phyloP scores from a whole-genome alignment of 2,888 invertebrate genomes.

The Metacarcinus magister region DNA sequence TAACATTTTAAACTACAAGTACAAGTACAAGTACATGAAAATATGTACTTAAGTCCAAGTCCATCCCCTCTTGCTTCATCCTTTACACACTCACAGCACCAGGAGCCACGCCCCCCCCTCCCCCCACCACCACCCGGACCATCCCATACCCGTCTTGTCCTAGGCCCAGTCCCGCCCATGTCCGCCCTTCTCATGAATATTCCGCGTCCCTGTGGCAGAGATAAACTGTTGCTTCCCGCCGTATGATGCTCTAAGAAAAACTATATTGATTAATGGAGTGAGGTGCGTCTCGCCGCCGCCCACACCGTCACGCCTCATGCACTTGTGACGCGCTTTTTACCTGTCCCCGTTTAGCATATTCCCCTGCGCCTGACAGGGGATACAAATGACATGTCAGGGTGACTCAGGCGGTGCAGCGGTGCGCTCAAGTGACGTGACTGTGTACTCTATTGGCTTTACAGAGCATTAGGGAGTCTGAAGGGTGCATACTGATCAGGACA shows the following conservation, averaged over 20 bases:
- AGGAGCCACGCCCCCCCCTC: background rate
- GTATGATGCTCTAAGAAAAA: constrained; percentile 20
- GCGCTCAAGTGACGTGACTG: background rate
- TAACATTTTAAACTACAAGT: too few species aligned
- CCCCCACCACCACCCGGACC: background rate
- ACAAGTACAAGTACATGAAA: too few species aligned
- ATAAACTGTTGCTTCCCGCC: background rate
- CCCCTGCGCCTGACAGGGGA: background rate
- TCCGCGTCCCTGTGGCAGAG: constrained; percentile 22
- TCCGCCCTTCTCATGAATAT: constrained; percentile 42
- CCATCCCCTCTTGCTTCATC: background rate
- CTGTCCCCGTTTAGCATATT: background rate
- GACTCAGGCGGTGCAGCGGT: background rate
- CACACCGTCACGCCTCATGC: background rate
- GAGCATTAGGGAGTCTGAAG: background rate
- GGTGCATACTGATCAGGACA: background rate
- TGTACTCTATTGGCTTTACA: background rate
- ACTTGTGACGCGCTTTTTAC: background rate
- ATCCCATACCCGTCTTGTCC: background rate
- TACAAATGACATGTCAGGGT: constrained; percentile 30
- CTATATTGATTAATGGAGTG: constrained; percentile 9
- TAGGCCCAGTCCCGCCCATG: background rate
- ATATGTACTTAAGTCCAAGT: background rate
- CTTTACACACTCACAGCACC: background rate
- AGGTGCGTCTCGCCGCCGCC: constrained; percentile 18